phyloP scores from a whole-genome alignment of 2,888 invertebrate genomes.

The Nudaria mundana region DNA sequence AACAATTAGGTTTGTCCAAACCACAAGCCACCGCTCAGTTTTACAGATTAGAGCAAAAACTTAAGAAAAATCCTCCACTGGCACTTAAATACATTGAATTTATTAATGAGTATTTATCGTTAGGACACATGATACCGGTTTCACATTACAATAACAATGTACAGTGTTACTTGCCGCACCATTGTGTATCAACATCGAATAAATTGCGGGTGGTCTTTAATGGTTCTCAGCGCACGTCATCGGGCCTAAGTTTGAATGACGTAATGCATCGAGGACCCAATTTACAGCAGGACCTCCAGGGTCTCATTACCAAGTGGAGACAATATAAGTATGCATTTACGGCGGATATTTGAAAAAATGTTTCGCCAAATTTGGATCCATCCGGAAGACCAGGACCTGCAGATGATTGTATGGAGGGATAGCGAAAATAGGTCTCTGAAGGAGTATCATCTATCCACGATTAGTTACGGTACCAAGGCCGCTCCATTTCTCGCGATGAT shows the following conservation, averaged over 20 bases:
- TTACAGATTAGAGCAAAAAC: slow-evolving; percentile 1
- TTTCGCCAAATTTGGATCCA: slow-evolving; percentile 11
- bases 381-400: slow-evolving; percentile 6
- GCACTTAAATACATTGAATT: neutral
- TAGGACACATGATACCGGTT: neutral
- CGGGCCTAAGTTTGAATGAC: slow-evolving; percentile 2
- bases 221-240: neutral
- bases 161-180: slow-evolving; percentile 1
- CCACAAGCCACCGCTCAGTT: slow-evolving; percentile 1
- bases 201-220: slow-evolving; percentile 4
- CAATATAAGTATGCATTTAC: slow-evolving; percentile 11
- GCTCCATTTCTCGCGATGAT: slow-evolving; percentile 3
- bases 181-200: slow-evolving; percentile 3
- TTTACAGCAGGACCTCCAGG: slow-evolving; percentile 15
- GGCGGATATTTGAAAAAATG: slow-evolving; percentile 19
- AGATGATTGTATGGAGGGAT: slow-evolving; percentile 2
- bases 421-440: neutral
- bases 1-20: slow-evolving; percentile 3
- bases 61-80: neutral
- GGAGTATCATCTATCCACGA: slow-evolving; percentile 1
- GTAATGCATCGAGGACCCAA: slow-evolving; percentile 14
- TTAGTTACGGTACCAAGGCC: slow-evolving; percentile 1
- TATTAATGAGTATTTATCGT: slow-evolving; percentile 1
- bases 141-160: neutral
- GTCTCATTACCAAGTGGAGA: slow-evolving; percentile 15